Evolutionary conservation across 2,888 invertebrate species (phyloP).

Genomic region (Drosophila kambysellisi): DNA sequence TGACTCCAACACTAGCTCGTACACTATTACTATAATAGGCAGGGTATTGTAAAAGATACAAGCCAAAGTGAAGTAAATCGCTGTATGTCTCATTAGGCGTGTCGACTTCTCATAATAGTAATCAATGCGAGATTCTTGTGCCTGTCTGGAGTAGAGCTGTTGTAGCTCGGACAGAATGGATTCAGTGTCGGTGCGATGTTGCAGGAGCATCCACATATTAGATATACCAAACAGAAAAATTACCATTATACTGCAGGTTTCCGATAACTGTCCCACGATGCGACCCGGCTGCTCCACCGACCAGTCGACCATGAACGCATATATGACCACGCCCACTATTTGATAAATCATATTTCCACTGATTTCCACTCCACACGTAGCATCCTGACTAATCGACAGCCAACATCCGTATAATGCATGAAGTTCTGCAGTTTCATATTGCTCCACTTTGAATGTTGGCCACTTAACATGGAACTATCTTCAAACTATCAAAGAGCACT

Average conservation of each 20-base stretch:
- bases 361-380: slow-evolving; percentile 57
- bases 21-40: slow-evolving; percentile 66
- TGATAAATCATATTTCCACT: slow-evolving; percentile 67
- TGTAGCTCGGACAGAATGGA: slow-evolving; percentile 54
- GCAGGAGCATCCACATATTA: slow-evolving; percentile 69
- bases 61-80: slow-evolving; percentile 64
- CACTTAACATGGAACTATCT: background rate
- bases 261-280: slow-evolving; percentile 52
- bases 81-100: slow-evolving; percentile 60
- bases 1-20: slow-evolving; percentile 52
- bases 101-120: slow-evolving; percentile 57
- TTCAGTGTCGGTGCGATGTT: slow-evolving; percentile 56
- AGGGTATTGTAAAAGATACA: slow-evolving; percentile 67
- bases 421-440: slow-evolving; percentile 66
- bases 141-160: slow-evolving; percentile 11
- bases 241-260: slow-evolving; percentile 71
- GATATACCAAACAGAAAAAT: slow-evolving; percentile 60
- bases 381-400: slow-evolving; percentile 55
- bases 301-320: slow-evolving; percentile 42
- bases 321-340: slow-evolving; percentile 68
- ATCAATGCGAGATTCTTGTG: slow-evolving; percentile 44
- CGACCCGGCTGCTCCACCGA: slow-evolving; percentile 9
- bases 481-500: slow-evolving; percentile 34
- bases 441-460: background rate
- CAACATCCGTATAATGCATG: slow-evolving; percentile 74